Percentiles rank a stretch among this genome's conserved stretches.
Evolutionary conservation across 2,113 vertebrate genomes (phyloP).

Genomic region (Narcine bancroftii): DNA sequence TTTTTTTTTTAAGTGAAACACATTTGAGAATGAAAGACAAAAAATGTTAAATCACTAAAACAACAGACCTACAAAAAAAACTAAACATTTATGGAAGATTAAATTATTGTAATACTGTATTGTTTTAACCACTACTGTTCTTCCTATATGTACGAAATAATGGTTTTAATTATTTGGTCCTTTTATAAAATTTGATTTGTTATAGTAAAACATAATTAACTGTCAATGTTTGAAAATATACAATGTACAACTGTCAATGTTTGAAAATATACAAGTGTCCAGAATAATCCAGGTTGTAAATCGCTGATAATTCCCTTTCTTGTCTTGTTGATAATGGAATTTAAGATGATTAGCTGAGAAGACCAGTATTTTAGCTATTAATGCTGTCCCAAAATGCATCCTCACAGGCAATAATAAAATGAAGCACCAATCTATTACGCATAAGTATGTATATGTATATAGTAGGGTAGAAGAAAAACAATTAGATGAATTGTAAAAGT

Average conservation of each 20-base stretch:
- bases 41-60: background rate
- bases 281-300: constrained; percentile 48
- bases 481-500: constrained; percentile 18
- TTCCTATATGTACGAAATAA: constrained; percentile 52
- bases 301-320: constrained; percentile 56
- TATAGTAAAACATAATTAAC: constrained; percentile 59
- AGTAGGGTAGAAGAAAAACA: background rate
- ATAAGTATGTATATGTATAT: background rate
- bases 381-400: constrained; percentile 37
- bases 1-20: no score
- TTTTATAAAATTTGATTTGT: constrained; percentile 63
- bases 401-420: background rate
- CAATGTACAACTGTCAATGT: constrained; percentile 52
- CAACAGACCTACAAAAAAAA: background rate
- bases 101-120: no score
- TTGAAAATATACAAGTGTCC: constrained; percentile 46
- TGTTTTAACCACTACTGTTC: constrained; percentile 42
- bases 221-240: constrained; percentile 55
- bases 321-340: constrained; percentile 50
- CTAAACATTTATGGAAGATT: background rate
- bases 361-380: constrained; percentile 45
- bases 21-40: background rate
- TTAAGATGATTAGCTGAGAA: constrained; percentile 51
- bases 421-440: constrained; percentile 8
- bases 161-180: constrained; percentile 60